These are phyloP conservation scores for Kryptopterus vitreolus DNA, from an alignment of 2,797 vertebrate species.

Conservation along the genomic window DNA sequence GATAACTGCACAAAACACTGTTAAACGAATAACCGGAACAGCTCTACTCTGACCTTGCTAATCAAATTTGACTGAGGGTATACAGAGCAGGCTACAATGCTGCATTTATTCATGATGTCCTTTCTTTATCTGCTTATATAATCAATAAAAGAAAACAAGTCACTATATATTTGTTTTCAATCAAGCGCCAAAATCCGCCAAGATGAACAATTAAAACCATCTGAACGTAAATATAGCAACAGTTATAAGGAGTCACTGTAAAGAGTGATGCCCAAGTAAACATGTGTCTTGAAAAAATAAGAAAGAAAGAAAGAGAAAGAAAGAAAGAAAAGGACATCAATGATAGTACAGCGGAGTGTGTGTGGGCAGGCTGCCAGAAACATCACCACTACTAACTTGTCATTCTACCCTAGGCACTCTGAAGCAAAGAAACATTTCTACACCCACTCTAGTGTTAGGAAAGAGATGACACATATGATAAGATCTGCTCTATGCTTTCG, in stretches of 20 bases:
- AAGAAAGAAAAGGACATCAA: background rate
- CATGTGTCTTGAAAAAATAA: background rate
- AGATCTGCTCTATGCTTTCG: background rate
- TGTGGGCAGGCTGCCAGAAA: slow-evolving; percentile 25
- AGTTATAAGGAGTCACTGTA: background rate
- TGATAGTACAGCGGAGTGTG: slow-evolving; percentile 30
- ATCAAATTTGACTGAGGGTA: background rate
- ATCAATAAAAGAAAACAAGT: too few relatives aligned
- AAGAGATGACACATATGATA: background rate
- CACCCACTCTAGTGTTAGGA: background rate
- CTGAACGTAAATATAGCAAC: too few relatives aligned
- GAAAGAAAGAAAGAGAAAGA: background rate
- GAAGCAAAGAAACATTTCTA: slow-evolving; percentile 20
- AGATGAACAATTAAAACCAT: too few relatives aligned
- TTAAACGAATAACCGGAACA: too few relatives aligned
- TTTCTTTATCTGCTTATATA: too few relatives aligned
- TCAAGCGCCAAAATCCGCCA: too few relatives aligned
- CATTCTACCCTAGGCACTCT: slow-evolving; percentile 8
- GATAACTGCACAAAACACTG: background rate
- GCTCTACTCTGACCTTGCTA: background rate
- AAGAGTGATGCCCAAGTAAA: background rate
- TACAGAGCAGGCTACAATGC: background rate
- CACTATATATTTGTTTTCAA: too few relatives aligned
- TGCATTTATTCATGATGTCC: too few relatives aligned
- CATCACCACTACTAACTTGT: slow-evolving; percentile 25